Evolutionary conservation across 2,888 invertebrate genomes (phyloP).

Genomic region (Serrognathus titanus): DNA sequence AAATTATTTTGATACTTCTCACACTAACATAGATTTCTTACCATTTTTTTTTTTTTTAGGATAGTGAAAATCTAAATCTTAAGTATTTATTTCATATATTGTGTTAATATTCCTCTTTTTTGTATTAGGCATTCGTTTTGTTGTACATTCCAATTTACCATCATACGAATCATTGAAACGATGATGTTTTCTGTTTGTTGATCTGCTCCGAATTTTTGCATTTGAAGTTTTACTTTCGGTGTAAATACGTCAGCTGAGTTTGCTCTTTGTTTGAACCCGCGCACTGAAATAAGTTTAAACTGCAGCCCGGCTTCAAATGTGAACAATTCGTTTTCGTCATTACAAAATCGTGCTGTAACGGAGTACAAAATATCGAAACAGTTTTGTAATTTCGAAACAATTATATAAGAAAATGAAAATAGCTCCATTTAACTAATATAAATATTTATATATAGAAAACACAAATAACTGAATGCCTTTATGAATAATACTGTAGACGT

Average conservation of each 20-base stretch:
- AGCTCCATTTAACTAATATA: constrained; percentile 42
- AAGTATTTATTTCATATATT: constrained; percentile 28
- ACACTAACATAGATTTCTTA: constrained; percentile 17
- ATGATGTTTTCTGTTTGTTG: neutral
- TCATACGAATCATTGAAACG: neutral
- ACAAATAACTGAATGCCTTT: constrained; percentile 52
- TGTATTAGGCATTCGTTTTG: constrained; percentile 32
- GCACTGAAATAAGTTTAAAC: neutral
- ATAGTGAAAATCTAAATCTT: constrained; percentile 23
- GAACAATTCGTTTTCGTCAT: constrained; percentile 33
- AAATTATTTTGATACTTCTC: constrained; percentile 38
- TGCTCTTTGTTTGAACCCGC: constrained; percentile 4
- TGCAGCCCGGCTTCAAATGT: constrained; percentile 31
- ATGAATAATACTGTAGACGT: constrained; percentile 50
- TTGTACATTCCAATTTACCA: constrained; percentile 40
- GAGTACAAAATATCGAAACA: constrained; percentile 39
- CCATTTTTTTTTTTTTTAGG: constrained; percentile 17
- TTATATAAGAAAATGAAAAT: constrained; percentile 25
- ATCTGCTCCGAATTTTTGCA: neutral
- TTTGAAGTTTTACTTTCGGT: constrained; percentile 1
- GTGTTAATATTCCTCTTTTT: constrained; percentile 22
- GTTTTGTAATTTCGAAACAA: constrained; percentile 41
- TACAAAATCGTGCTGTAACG: constrained; percentile 38
- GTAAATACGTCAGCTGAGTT: constrained; percentile 1
- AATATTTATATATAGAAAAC: constrained; percentile 45